Base-by-base conservation (phyloP, 2,797 vertebrate genomes). In the Lepilemur ruficaudatus region DNA sequence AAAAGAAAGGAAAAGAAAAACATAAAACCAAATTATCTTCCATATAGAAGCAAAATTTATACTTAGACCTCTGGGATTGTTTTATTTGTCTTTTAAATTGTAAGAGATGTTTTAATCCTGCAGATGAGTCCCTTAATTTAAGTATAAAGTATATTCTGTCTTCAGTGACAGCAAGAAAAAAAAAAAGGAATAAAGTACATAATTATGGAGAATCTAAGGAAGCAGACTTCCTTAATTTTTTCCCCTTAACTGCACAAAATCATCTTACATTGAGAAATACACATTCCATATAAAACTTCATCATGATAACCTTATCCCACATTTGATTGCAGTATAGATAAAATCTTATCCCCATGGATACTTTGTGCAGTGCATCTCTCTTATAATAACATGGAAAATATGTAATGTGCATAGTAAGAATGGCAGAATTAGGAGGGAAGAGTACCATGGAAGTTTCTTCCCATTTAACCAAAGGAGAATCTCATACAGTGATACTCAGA, bases 1-100 rank as follows among this genome's bases (percentile, higher is more conserved):
- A 12, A 63, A 65, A n/a, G 30, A 61, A 30, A 30, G 30, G 13
- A 61, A 61, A 61, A 61, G 59, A 30, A 30, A 61, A 61, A 61
- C 23, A 59, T 59, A 63, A 63, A 63, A 63, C 6, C 30, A 65
- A 91, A 55, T 57, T 88, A 41, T 48, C 32, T 78, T 88, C 75
- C 30, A 50, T 69, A 23, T 20, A 43, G 86, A 75, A 84, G 63
- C 50, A 86, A 70, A 80, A 15, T 78, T 20, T 76, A 23, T 94
- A 86, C 25, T 78, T 94, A 67, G 35, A 73, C 48, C 46, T 30
- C 35, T 46, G 18, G 59, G 2, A 57, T 80, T 38, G 65, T 91
- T 86, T 94, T 81, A 55, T 78, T 46, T 78, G 35, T 59, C 65
- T 92, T 94, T 88, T 94, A 73, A 95, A 80, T 48, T 43, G 22